A percentile compares a stretch with the other conserved stretches of the same genome.
phyloP scores from a whole-genome alignment of 2,113 vertebrate genomes.

The Xiphorhynchus elegans region DNA sequence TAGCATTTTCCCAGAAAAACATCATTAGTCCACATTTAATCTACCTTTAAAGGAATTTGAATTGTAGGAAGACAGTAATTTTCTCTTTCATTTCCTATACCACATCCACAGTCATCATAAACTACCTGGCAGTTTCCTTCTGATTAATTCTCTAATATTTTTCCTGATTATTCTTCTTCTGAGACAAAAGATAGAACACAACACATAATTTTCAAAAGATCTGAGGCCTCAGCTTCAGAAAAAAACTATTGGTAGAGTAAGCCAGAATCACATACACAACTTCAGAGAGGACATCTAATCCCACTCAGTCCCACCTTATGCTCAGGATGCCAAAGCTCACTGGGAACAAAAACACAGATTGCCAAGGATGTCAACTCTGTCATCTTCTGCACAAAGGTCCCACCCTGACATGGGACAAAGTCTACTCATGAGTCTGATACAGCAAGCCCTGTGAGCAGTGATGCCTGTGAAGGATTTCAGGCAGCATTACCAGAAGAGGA shows the following conservation, averaged over 20 bases:
- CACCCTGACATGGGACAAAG: background rate
- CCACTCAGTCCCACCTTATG: background rate
- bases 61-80: background rate
- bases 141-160: background rate
- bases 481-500: background rate
- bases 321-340: background rate
- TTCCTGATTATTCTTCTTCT: background rate
- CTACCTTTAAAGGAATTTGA: background rate
- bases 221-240: background rate
- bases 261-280: background rate
- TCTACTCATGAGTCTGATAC: background rate
- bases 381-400: background rate
- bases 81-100: background rate
- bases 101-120: background rate
- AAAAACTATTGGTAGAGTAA: background rate
- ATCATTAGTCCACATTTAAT: background rate
- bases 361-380: background rate
- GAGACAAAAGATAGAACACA: background rate
- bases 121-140: background rate
- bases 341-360: background rate
- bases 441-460: background rate
- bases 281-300: background rate
- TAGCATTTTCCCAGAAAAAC: background rate
- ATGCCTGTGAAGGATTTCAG: background rate
- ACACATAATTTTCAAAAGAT: background rate